phyloP scores from a whole-genome alignment of 2,113 vertebrate genomes.

The Asarcornis scutulata region DNA sequence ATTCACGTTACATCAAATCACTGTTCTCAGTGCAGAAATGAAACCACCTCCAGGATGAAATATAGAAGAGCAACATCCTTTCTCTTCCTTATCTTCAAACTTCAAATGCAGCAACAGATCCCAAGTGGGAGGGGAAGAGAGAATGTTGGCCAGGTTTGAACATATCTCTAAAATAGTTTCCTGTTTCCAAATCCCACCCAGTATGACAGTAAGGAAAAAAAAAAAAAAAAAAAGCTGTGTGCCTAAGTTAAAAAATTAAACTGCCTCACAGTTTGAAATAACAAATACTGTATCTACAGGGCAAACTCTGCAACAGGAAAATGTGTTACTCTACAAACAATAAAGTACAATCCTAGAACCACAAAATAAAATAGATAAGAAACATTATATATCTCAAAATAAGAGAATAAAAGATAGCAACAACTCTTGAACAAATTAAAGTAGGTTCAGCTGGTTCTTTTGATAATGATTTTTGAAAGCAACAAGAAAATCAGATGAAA shows the following conservation, averaged over 20 bases:
- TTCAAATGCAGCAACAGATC: not conserved
- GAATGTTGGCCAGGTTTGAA: not conserved
- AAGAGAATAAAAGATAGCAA: not conserved
- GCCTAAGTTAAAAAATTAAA: not conserved
- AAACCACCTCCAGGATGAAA: not conserved
- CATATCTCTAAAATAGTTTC: not conserved
- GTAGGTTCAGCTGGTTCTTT: not conserved
- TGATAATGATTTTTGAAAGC: not conserved
- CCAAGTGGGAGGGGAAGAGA: not conserved
- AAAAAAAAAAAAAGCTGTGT: no score
- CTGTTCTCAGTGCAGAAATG: not conserved
- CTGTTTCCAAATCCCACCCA: not conserved
- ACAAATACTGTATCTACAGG: not conserved
- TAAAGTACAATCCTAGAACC: not conserved
- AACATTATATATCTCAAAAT: not conserved
- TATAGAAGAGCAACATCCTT: not conserved
- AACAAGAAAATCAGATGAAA: not conserved
- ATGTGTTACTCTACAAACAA: not conserved
- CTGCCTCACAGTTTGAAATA: not conserved
- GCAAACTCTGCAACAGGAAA: not conserved
- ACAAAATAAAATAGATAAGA: not conserved
- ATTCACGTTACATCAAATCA: not conserved
- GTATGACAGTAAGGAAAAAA: not conserved
- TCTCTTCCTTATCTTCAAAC: not conserved
- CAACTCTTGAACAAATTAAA: not conserved